phyloP scores from a whole-genome alignment of 2,888 invertebrate genomes.

The Hirtodrosophila alboralis region DNA sequence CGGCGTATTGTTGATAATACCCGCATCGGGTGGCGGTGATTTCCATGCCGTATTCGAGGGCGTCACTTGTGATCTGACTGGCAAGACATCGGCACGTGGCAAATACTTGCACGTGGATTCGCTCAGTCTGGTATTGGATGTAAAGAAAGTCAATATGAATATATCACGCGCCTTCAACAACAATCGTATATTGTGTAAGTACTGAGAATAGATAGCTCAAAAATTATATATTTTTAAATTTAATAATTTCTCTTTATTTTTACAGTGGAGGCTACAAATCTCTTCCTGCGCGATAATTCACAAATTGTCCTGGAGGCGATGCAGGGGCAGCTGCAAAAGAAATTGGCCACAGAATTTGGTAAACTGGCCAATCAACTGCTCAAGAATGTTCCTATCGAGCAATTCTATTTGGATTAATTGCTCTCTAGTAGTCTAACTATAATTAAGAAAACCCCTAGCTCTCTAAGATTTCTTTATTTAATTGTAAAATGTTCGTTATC shows the following conservation, averaged over 20 bases:
- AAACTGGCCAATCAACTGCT: conserved; percentile 88
- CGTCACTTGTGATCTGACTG: conserved; percentile 86
- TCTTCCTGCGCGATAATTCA: conserved; percentile 89
- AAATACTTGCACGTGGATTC: conserved; percentile 87
- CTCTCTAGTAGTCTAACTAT: not conserved
- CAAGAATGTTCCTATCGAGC: conserved; percentile 87
- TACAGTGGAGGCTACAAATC: conserved; percentile 89
- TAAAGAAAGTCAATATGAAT: conserved; percentile 87
- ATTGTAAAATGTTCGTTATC: conserved; percentile 52
- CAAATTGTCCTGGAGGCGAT: conserved; percentile 88
- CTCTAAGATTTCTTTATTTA: conserved; percentile 56
- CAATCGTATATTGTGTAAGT: conserved; percentile 89
- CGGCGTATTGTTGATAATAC: conserved; percentile 88
- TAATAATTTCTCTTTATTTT: conserved; percentile 32
- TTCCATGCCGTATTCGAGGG: conserved; percentile 88
- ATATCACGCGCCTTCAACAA: conserved; percentile 89
- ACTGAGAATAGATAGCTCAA: not conserved
- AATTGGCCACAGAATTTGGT: conserved; percentile 87
- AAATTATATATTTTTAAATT: not conserved
- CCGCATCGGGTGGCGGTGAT: conserved; percentile 89
- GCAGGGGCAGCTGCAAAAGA: conserved; percentile 88
- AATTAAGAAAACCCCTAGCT: conserved; percentile 28
- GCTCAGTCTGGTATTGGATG: conserved; percentile 86
- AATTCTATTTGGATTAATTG: conserved; percentile 84
- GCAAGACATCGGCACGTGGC: conserved; percentile 85